phyloP scores from a whole-genome alignment of 2,888 invertebrate genomes.

The Tethea ocularis region DNA sequence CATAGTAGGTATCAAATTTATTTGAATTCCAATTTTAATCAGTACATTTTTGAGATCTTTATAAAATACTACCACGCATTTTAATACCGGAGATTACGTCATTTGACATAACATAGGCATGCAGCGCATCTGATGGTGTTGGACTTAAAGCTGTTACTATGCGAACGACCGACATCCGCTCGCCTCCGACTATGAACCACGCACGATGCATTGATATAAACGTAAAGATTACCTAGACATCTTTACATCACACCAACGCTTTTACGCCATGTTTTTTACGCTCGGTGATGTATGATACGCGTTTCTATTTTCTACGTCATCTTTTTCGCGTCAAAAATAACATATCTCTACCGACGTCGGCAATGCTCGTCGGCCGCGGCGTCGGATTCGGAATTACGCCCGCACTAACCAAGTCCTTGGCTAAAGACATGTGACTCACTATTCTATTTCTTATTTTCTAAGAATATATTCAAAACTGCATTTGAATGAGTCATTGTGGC shows the following conservation, averaged over 20 bases:
- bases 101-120: neutral
- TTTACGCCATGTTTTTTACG: constrained; percentile 1
- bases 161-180: constrained; percentile 3
- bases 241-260: neutral
- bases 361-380: constrained; percentile 28
- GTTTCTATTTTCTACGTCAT: constrained; percentile 31
- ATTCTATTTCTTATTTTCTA: constrained; percentile 79
- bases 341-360: constrained; percentile 32
- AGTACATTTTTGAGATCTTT: neutral
- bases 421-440: constrained; percentile 68
- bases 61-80: neutral
- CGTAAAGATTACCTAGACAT: constrained; percentile 2
- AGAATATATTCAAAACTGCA: constrained; percentile 81
- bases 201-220: neutral
- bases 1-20: neutral
- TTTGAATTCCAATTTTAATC: neutral
- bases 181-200: neutral
- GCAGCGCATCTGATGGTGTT: constrained; percentile 4
- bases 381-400: constrained; percentile 33
- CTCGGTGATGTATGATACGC: constrained; percentile 12
- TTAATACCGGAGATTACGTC: neutral
- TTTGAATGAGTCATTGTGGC: constrained; percentile 66
- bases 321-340: constrained; percentile 45
- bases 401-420: constrained; percentile 63
- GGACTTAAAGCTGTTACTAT: constrained; percentile 2